Base-by-base conservation (phyloP, 64 coral and sea anemone species). In the Acropora yongei region DNA sequence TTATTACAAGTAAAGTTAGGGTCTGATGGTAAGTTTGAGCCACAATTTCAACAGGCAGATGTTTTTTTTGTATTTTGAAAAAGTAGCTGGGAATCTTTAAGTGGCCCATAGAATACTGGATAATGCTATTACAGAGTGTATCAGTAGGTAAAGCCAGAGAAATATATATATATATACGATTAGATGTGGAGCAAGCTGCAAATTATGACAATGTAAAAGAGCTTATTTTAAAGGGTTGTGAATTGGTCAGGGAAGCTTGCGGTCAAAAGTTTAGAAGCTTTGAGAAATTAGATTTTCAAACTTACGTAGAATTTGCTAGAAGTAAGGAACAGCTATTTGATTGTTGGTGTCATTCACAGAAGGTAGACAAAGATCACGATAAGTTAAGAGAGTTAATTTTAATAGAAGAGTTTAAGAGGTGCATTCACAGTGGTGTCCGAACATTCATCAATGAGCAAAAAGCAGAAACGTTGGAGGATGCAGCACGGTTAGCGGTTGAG, bases 201-300 rank as follows among this genome's bases (percentile, higher is more conserved):
- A 47, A 72, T 78, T 92, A 96, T 55, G 94, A 96, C 30, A 75
- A 2, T 74, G 84, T 92, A 4, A 92, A 92, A 63, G 77, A 92
- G n/a, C 51, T 89, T 8, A 96, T 96, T 49, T 8, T 96, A 2
- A 96, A 96, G 73, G 84, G 68, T 0, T 96, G 85, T 72, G 84
- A 96, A 86, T 55, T 55, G 8, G 50, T 55, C 3, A 3, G 3
- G 50, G 50, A 96, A 41, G 94, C 94, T 18, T 91, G 91, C 8
- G 39, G 89, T 3, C 89, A 95, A 83, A 92, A 89, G 8, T 92
- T 79, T 69, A 10, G 14, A 66, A 55, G 50, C 50, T 4, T 3
- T 55, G 50, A 55, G 50, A 55, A 3, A 55, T 55, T n/a, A 55
- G 3, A 8, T 55, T n/a, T n/a, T n/a, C n/a, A n/a, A n/a, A n/a